These are phyloP conservation scores for Tricholaema leucomelas DNA, from an alignment of 2,113 vertebrate species.

Conservation along the genomic window DNA sequence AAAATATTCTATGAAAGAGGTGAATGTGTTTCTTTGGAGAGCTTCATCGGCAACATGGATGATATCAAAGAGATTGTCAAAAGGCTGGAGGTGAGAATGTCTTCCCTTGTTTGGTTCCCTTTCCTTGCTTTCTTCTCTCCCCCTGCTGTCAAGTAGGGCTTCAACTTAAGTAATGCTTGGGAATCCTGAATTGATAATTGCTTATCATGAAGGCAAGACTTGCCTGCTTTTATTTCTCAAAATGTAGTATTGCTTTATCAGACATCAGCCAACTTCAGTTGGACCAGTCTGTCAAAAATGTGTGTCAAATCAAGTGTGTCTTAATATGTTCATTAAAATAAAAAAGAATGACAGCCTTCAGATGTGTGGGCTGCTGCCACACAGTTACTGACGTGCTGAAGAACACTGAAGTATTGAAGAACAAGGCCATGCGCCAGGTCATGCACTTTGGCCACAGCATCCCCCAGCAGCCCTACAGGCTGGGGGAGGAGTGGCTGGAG, in stretches of 20 bases:
- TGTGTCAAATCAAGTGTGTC: too few species aligned
- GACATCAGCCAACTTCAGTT: neutral
- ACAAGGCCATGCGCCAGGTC: too few species aligned
- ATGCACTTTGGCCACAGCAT: too few species aligned
- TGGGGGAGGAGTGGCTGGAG: too few species aligned
- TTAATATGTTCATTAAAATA: neutral
- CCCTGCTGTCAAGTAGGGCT: accelerated
- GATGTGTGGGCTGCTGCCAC: neutral
- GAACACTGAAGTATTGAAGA: too few species aligned
- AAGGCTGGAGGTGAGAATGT: conserved; percentile 89
- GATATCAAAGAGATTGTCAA: conserved; percentile 95
- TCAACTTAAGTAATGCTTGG: neutral
- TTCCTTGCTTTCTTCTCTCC: neutral
- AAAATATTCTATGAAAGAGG: conserved; percentile 96
- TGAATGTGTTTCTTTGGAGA: conserved; percentile 91
- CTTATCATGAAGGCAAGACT: neutral
- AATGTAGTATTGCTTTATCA: neutral
- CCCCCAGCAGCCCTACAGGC: too few species aligned
- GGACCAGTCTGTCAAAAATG: neutral
- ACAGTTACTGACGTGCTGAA: neutral
- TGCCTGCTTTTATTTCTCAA: neutral
- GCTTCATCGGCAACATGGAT: conserved; percentile 87
- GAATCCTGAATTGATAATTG: neutral
- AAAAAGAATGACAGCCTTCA: neutral
- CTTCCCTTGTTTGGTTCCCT: conserved; percentile 1